Conservation (phyloP, 2,888 invertebrate species). For the Troides helena region DNA sequence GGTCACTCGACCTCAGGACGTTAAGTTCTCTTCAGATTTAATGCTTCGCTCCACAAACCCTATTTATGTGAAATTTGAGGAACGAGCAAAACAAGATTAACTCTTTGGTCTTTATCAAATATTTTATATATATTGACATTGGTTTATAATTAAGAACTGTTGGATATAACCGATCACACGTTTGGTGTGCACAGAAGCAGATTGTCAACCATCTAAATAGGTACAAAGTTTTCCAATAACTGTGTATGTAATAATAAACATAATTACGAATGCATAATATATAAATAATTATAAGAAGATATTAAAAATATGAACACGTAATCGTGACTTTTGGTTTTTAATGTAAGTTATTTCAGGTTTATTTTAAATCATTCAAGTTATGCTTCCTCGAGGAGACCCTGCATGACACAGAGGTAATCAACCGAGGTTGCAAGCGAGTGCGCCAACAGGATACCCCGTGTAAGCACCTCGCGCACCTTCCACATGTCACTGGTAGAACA, state of each 20-base stretch:
- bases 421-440: constrained; percentile 74
- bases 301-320: neutral
- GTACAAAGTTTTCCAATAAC: no score
- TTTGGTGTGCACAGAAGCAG: neutral
- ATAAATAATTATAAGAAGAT: neutral
- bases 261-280: no score
- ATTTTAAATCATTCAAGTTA: constrained; percentile 29
- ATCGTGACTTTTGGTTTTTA: neutral
- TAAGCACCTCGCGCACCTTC: constrained; percentile 72
- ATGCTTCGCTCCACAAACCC: constrained; percentile 53
- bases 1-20: constrained; percentile 61
- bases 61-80: constrained; percentile 50
- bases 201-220: neutral
- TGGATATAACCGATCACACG: neutral
- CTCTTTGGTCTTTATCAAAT: no score
- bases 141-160: no score
- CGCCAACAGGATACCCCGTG: constrained; percentile 63
- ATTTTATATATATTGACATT: no score
- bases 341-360: neutral
- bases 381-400: constrained; percentile 65
- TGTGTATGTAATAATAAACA: neutral
- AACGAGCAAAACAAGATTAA: constrained; percentile 14
- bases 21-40: constrained; percentile 50
- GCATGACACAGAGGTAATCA: constrained; percentile 75
- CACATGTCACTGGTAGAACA: constrained; percentile 50